Evolutionary conservation across 2,797 vertebrate species (phyloP).

Genomic region (Percopsis omiscomaycus): DNA sequence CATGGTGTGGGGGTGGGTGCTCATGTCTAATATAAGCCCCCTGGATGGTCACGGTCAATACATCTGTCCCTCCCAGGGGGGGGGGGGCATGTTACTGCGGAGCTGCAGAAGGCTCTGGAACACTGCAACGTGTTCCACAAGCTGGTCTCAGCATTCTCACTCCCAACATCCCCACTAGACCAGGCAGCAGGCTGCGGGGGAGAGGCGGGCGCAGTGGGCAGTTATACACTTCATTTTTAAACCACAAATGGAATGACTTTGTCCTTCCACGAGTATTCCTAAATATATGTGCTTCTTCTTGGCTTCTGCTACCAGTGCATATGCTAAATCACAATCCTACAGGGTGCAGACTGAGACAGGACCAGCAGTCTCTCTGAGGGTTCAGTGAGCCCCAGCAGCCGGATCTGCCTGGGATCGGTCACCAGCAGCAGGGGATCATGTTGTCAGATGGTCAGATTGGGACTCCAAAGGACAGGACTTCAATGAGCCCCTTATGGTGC

Average conservation of each 20-base stretch:
- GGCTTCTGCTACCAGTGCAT: no score
- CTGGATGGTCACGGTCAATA: constrained; percentile 23
- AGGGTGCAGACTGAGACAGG: constrained; percentile 31
- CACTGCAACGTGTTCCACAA: background rate
- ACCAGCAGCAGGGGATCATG: constrained; percentile 29
- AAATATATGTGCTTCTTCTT: no score
- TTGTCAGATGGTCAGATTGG: constrained; percentile 32
- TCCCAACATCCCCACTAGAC: background rate
- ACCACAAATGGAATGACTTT: no score
- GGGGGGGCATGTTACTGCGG: constrained; percentile 2
- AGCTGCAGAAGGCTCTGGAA: background rate
- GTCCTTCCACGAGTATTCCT: no score
- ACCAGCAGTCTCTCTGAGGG: constrained; percentile 38
- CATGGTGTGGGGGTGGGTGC: background rate
- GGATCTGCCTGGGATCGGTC: constrained; percentile 44
- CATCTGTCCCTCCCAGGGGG: constrained; percentile 17
- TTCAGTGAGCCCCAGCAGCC: constrained; percentile 45
- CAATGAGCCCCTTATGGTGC: background rate
- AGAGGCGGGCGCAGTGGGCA: background rate
- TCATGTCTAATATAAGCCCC: background rate
- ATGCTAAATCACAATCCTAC: background rate
- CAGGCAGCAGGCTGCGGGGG: background rate
- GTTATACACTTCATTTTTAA: no score
- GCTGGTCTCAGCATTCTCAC: constrained; percentile 1
- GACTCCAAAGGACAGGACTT: constrained; percentile 3